These are phyloP conservation scores for Gallinago undulata DNA, from an alignment of 2,113 vertebrate genomes.

Conservation along the genomic window DNA sequence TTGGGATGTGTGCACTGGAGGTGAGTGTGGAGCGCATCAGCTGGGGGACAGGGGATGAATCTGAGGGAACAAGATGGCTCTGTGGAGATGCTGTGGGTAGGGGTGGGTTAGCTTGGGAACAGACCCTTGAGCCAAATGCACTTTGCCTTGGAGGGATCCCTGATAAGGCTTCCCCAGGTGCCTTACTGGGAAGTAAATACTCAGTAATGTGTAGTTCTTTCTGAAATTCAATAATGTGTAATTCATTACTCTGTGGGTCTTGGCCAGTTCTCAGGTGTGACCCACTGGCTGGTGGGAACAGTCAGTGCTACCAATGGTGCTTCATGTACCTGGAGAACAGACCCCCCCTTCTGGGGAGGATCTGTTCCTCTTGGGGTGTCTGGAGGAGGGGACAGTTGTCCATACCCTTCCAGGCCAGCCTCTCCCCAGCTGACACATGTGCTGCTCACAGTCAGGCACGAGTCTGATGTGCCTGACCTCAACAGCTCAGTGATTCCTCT, in stretches of 20 bases:
- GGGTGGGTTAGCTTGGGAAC: not conserved
- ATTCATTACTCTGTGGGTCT: not conserved
- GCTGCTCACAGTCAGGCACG: accelerated
- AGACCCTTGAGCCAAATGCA: not conserved
- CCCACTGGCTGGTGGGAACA: not conserved
- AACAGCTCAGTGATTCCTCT: not conserved
- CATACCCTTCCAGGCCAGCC: not conserved
- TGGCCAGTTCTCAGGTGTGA: not conserved
- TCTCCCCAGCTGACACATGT: not conserved
- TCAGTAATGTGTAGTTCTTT: not conserved
- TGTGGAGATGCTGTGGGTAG: not conserved
- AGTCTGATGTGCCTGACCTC: not conserved
- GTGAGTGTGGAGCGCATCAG: conserved; percentile 69
- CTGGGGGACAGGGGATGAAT: not conserved
- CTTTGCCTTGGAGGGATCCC: not conserved
- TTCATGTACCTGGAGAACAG: not conserved
- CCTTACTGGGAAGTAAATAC: not conserved
- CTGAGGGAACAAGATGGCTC: not conserved
- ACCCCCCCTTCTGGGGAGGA: not conserved
- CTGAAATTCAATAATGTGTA: not conserved
- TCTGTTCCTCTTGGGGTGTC: not conserved
- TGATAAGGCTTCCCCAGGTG: not conserved
- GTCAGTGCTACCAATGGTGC: not conserved
- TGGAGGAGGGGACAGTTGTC: not conserved
- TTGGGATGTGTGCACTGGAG: conserved; percentile 99